phyloP scores from a whole-genome alignment of 2,888 invertebrate species.

The Sminthurinus aureus region DNA sequence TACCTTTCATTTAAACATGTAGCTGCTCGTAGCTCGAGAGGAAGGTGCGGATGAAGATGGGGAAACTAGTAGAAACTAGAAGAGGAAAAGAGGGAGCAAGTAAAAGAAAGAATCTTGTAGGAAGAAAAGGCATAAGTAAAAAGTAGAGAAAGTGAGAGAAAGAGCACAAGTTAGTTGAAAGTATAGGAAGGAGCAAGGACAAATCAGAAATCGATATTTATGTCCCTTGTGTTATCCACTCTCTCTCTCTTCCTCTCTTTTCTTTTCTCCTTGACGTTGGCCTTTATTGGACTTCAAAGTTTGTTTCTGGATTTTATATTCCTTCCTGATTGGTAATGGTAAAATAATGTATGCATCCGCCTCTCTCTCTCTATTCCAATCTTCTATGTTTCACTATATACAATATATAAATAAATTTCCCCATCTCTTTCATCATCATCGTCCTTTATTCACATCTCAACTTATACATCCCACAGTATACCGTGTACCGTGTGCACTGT shows the following conservation, averaged over 20 bases:
- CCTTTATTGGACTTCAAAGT: constrained; percentile 30
- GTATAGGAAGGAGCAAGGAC: constrained; percentile 21
- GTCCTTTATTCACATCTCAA: too few relatives aligned
- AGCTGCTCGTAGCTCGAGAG: neutral
- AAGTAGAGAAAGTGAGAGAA: neutral
- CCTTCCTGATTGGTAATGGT: constrained; percentile 25
- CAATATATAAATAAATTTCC: too few relatives aligned
- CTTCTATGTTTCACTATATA: too few relatives aligned
- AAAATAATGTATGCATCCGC: constrained; percentile 23
- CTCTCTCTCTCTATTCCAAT: neutral
- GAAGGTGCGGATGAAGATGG: too few relatives aligned
- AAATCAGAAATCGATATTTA: constrained; percentile 45
- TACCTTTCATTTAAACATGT: neutral
- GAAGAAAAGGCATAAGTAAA: too few relatives aligned
- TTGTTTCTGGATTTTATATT: constrained; percentile 23
- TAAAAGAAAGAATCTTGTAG: too few relatives aligned
- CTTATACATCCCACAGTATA: too few relatives aligned
- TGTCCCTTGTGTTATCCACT: constrained; percentile 30
- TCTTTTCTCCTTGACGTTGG: constrained; percentile 22
- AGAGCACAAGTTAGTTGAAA: constrained; percentile 1
- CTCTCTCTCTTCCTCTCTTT: too few relatives aligned
- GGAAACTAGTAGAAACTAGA: too few relatives aligned
- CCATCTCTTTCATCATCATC: too few relatives aligned
- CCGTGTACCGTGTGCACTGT: too few relatives aligned
- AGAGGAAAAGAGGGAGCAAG: too few relatives aligned